Evolutionary conservation across 2,797 vertebrate genomes (phyloP), one percentile per base, ranked within the genome.

Genomic region (Lacerta bilineata): DNA sequence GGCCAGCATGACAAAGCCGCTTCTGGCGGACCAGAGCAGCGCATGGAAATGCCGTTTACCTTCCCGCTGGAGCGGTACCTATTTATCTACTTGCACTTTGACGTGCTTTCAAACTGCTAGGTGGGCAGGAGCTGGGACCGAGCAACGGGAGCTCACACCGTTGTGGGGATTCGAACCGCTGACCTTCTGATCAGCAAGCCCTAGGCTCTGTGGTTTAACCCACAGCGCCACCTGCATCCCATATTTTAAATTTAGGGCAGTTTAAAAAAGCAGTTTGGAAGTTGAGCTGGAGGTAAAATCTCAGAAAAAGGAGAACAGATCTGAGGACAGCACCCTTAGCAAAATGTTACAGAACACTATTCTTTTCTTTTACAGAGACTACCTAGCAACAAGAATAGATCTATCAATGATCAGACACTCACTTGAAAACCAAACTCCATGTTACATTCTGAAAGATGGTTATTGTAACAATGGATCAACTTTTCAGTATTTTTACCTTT

Each of bases 341-440:
- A 85, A 77, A 87, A 59, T 33, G 3, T 36, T 86, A 69, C 15
- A n/a, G 61, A 84, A 66, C 55, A 20, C 59, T 64, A 23, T 76
- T 86, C 13, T 55, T 75, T 80, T 75, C 4, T 75, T 61, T 75
- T 27, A 61, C 55, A 61, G 36, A 79, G 41, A 25, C 18, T 50
- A 43, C 3, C 29, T 15, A 33, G 15, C 43, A 84, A 55, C 68
- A 84, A 55, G 20, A 46, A 36, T 5, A 84, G 20, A 29, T 33
- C 9, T 2, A 75, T 87, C 80, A 91, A 39, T 92, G 79, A 5
- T 1, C 59, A 72, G 69, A 86, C 80, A 76, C 27, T 79, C 17
- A 17, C 25, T 79, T 69, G 29, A 29, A 95, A 92, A 82, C 25
- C 8, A 46, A 90, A 59, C 46, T 90, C 86, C 55, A n/a, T 80